Conservation (phyloP, 2,113 vertebrate species). For the Paratilapia polleni region DNA sequence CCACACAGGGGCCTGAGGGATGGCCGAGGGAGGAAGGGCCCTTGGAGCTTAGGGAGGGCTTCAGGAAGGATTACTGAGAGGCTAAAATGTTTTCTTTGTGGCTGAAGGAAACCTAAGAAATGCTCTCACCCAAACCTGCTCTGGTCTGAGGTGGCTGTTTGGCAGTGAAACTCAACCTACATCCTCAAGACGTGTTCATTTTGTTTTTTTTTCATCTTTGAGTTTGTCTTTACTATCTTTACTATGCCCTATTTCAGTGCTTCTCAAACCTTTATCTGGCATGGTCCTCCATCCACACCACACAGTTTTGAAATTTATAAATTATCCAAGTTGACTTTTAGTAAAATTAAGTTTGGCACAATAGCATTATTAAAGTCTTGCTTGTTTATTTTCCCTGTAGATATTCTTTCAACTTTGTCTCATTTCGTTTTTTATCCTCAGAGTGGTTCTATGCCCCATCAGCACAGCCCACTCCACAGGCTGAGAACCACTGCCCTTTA, state of each 20-base stretch:
- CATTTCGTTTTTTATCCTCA: neutral
- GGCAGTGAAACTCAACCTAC: constrained; percentile 33
- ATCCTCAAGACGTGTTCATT: constrained; percentile 22
- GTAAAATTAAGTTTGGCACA: neutral
- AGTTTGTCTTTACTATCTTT: constrained; percentile 10
- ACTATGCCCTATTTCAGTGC: neutral
- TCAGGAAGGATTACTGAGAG: constrained; percentile 75
- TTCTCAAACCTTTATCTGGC: neutral
- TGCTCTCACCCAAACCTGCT: constrained; percentile 64
- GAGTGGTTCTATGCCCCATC: neutral
- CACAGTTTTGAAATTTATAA: neutral
- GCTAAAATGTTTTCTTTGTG: constrained; percentile 84
- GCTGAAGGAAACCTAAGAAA: constrained; percentile 79
- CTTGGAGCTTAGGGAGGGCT: constrained; percentile 72
- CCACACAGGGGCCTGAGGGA: constrained; percentile 42
- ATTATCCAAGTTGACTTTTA: neutral
- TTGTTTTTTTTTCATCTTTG: constrained; percentile 5
- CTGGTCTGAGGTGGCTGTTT: constrained; percentile 34
- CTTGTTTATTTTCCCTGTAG: neutral
- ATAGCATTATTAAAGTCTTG: neutral
- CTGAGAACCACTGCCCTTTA: neutral
- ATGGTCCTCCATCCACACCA: neutral
- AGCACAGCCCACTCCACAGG: neutral
- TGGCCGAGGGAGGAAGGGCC: constrained; percentile 51
- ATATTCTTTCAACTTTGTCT: neutral